Evolutionary conservation across 53 echinoderm and acorn worm genomes (phyloP).

Genomic region (Paracentrotus lividus): DNA sequence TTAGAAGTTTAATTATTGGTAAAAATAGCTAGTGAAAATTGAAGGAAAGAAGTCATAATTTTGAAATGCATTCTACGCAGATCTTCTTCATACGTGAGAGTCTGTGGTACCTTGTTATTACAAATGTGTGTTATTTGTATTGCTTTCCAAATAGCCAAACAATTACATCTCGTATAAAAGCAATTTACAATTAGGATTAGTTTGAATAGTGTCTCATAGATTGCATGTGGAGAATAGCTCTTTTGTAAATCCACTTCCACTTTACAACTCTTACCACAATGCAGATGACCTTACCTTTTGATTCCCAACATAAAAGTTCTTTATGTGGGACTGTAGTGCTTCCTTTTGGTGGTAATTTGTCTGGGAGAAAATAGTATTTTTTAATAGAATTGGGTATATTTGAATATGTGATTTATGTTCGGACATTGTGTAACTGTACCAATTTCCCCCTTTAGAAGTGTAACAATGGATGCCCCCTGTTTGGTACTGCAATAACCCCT

Average conservation of each 20-base stretch:
- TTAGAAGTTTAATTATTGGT: too few species aligned
- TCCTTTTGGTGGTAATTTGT: conserved; percentile 56
- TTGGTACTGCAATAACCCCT: background rate
- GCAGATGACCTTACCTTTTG: conserved; percentile 25
- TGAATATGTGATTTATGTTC: conserved; percentile 21
- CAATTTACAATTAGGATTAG: background rate
- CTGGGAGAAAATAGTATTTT: conserved; percentile 24
- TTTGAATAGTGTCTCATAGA: background rate
- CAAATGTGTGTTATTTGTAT: background rate
- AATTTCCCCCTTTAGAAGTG: conserved; percentile 25
- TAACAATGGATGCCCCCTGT: conserved; percentile 8
- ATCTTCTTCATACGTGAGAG: background rate
- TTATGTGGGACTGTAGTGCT: background rate
- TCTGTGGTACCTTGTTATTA: background rate
- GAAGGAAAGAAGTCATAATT: too few species aligned
- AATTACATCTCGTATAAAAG: background rate
- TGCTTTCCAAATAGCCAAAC: background rate
- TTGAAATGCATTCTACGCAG: too few species aligned
- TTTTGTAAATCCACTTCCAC: background rate
- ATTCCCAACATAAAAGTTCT: conserved; percentile 16
- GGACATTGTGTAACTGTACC: background rate
- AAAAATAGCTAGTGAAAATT: too few species aligned
- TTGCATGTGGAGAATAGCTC: background rate
- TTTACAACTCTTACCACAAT: background rate
- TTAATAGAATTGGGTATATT: background rate